Evolutionary conservation across 2,888 invertebrate species (phyloP).

Genomic region (Corythucha ciliata): DNA sequence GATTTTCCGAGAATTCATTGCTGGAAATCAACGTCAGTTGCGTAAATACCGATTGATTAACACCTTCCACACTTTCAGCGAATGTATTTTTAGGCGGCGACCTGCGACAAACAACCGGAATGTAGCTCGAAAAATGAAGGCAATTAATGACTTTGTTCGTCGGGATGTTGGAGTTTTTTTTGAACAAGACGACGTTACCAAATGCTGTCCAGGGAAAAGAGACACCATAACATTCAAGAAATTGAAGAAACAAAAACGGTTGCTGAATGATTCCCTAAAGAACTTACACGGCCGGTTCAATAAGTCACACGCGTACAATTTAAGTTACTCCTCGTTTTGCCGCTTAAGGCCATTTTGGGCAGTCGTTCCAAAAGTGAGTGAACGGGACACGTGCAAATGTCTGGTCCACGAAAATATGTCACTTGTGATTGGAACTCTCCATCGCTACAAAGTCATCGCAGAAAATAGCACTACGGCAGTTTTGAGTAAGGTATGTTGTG

Average conservation of each 20-base stretch:
- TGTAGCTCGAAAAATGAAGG: conserved; percentile 10
- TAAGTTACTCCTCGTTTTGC: conserved; percentile 18
- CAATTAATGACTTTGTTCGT: conserved; percentile 10
- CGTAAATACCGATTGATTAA: not conserved
- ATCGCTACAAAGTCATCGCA: too few species aligned
- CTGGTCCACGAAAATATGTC: conserved; percentile 18
- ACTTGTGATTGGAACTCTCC: too few species aligned
- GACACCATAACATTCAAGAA: conserved; percentile 14
- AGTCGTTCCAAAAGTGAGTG: conserved; percentile 11
- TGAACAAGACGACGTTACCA: conserved; percentile 21
- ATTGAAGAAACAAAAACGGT: conserved; percentile 21
- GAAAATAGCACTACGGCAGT: too few species aligned
- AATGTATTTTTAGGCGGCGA: not conserved
- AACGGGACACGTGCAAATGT: conserved; percentile 23
- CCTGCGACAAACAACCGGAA: not conserved
- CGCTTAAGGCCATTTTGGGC: conserved; percentile 27
- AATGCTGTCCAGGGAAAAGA: conserved; percentile 23
- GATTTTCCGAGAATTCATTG: too few species aligned
- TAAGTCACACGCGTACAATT: conserved; percentile 9
- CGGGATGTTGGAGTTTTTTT: conserved; percentile 10
- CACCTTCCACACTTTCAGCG: not conserved
- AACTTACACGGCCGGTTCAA: conserved; percentile 6
- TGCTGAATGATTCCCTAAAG: conserved; percentile 18
- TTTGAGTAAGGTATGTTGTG: too few species aligned
- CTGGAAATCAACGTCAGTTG: too few species aligned